Evolutionary conservation across 2,888 invertebrate genomes (phyloP).

Genomic region (Axea sp.): DNA sequence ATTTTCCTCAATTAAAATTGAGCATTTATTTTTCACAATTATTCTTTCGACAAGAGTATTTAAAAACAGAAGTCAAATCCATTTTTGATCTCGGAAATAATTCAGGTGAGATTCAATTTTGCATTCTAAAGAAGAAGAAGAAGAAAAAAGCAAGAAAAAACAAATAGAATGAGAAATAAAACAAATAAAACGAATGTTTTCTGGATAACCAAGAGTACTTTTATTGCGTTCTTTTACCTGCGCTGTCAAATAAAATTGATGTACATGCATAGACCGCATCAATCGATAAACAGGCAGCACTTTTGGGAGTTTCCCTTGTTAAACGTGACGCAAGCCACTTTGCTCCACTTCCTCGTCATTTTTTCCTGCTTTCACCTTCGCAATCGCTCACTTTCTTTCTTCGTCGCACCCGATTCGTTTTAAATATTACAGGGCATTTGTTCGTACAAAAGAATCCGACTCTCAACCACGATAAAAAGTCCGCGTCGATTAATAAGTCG

Average conservation of each 20-base stretch:
- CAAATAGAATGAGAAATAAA: not conserved
- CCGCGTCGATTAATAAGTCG: slow-evolving; percentile 28
- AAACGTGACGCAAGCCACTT: slow-evolving; percentile 61
- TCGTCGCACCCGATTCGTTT: slow-evolving; percentile 31
- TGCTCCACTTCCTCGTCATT: slow-evolving; percentile 54
- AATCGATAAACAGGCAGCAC: slow-evolving; percentile 63
- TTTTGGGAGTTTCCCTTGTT: slow-evolving; percentile 62
- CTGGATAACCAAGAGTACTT: slow-evolving; percentile 7
- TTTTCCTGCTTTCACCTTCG: slow-evolving; percentile 39
- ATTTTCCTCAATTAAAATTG: too few relatives aligned
- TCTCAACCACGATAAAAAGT: slow-evolving; percentile 18
- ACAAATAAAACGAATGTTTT: slow-evolving; percentile 23
- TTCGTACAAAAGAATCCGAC: slow-evolving; percentile 33
- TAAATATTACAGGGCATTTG: slow-evolving; percentile 46
- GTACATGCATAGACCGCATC: slow-evolving; percentile 58
- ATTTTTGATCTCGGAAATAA: too few relatives aligned
- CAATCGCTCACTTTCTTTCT: slow-evolving; percentile 16
- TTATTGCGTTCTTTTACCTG: slow-evolving; percentile 37
- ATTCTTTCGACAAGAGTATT: too few relatives aligned
- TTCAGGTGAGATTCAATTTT: too few relatives aligned
- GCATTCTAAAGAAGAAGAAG: too few relatives aligned
- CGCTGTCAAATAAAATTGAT: slow-evolving; percentile 59
- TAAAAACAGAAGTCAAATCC: too few relatives aligned
- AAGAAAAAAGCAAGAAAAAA: not conserved
- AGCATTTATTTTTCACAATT: too few relatives aligned